A percentile compares a stretch with the other conserved stretches of the same genome.
phyloP scores from a whole-genome alignment of 2,888 invertebrate genomes.

The Melanotus villosus region DNA sequence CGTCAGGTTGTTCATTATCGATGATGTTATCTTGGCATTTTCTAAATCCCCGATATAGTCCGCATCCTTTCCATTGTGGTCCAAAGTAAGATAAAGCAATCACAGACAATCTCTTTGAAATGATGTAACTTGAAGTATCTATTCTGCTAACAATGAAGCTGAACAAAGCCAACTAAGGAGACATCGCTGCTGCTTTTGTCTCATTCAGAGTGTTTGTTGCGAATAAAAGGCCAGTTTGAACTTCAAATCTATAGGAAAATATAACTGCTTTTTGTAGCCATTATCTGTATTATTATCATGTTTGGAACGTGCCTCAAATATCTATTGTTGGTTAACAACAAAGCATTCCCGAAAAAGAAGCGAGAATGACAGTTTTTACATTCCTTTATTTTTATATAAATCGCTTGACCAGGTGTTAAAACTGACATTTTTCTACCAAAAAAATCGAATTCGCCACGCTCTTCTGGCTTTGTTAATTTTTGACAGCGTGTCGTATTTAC shows the following conservation, averaged over 20 bases:
- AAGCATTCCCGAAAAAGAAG: constrained; percentile 11
- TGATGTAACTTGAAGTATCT: constrained; percentile 69
- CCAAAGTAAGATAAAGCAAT: constrained; percentile 66
- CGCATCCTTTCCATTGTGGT: constrained; percentile 47
- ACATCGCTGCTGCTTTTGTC: constrained; percentile 66
- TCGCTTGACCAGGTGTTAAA: constrained; percentile 13
- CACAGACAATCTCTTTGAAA: constrained; percentile 67
- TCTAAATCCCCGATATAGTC: constrained; percentile 33
- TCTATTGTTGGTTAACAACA: constrained; percentile 34
- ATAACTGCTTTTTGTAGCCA: constrained; percentile 50
- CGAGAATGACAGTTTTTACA: constrained; percentile 24
- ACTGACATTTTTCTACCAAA: too few species aligned
- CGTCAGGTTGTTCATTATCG: neutral
- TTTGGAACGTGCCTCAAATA: constrained; percentile 47
- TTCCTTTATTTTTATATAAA: constrained; percentile 20
- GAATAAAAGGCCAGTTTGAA: constrained; percentile 67
- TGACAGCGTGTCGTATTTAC: neutral
- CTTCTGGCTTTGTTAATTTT: constrained; percentile 6
- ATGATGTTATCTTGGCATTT: neutral
- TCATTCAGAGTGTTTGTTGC: constrained; percentile 65
- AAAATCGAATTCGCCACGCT: too few species aligned
- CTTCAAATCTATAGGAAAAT: constrained; percentile 63
- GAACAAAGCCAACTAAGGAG: constrained; percentile 68
- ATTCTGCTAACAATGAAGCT: constrained; percentile 65
- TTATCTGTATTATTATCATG: constrained; percentile 46